phyloP scores from a whole-genome alignment of 64 coral and sea anemone species.

The Pachyseris speciosa region DNA sequence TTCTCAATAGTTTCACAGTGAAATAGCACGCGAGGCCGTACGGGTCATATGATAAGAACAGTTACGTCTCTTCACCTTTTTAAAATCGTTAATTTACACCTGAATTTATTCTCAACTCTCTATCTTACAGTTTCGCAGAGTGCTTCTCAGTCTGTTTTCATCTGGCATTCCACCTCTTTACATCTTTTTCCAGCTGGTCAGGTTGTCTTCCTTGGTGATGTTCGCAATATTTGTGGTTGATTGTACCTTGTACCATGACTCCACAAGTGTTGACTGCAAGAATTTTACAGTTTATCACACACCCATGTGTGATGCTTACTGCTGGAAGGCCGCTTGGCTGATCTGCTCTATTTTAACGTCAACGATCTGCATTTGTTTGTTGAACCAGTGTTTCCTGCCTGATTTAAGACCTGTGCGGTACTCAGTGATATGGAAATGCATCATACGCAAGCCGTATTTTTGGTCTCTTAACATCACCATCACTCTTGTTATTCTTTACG shows the following conservation, averaged over 20 bases:
- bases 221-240: constrained; percentile 74
- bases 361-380: neutral
- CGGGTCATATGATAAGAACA: too few relatives aligned
- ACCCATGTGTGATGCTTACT: constrained; percentile 53
- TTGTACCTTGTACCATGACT: constrained; percentile 62
- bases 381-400: neutral
- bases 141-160: neutral
- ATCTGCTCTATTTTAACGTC: constrained; percentile 59
- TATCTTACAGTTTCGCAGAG: neutral
- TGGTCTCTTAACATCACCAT: constrained; percentile 62
- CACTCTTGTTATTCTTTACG: constrained; percentile 47
- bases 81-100: too few relatives aligned
- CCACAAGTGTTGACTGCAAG: constrained; percentile 70
- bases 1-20: too few relatives aligned
- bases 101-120: neutral
- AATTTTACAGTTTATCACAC: constrained; percentile 68
- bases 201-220: constrained; percentile 51
- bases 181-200: constrained; percentile 62
- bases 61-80: too few relatives aligned
- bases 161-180: neutral
- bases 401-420: neutral
- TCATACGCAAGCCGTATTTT: constrained; percentile 63
- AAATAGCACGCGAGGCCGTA: too few relatives aligned
- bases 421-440: neutral
- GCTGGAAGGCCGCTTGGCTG: constrained; percentile 76